phyloP scores from a whole-genome alignment of 2,888 invertebrate genomes.

The Cremastobaeus sp. region DNA sequence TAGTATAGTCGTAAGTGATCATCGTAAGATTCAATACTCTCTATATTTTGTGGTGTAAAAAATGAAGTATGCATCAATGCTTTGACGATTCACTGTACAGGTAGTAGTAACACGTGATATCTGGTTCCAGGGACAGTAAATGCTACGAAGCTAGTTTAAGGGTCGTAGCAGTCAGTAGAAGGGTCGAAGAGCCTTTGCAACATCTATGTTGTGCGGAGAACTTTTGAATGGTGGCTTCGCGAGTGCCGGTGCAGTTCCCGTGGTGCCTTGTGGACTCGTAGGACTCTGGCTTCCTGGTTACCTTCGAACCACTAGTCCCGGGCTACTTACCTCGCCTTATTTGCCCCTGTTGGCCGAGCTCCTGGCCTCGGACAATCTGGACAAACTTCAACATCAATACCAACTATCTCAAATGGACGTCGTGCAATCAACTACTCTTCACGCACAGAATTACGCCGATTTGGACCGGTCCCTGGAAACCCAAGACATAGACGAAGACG shows the following conservation, averaged over 20 bases:
- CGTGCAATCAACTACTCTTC: slow-evolving; percentile 59
- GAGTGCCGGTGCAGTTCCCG: slow-evolving; percentile 77
- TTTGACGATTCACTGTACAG: too few relatives aligned
- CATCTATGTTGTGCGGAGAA: slow-evolving; percentile 79
- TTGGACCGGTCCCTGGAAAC: slow-evolving; percentile 71
- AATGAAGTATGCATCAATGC: too few relatives aligned
- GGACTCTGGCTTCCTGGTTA: slow-evolving; percentile 77
- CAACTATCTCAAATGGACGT: slow-evolving; percentile 67
- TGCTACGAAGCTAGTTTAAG: slow-evolving; percentile 24
- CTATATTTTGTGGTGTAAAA: too few relatives aligned
- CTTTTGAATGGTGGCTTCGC: slow-evolving; percentile 77
- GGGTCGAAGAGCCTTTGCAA: slow-evolving; percentile 60
- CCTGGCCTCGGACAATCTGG: slow-evolving; percentile 71
- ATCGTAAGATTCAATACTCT: too few relatives aligned
- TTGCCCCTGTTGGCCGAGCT: slow-evolving; percentile 74
- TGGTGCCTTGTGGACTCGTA: slow-evolving; percentile 75
- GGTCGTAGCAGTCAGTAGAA: slow-evolving; percentile 64
- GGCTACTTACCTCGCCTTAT: slow-evolving; percentile 72
- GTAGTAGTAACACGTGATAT: too few relatives aligned
- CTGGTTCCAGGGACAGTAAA: slow-evolving; percentile 30
- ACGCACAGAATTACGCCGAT: slow-evolving; percentile 67
- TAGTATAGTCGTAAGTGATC: too few relatives aligned
- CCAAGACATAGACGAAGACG: slow-evolving; percentile 74
- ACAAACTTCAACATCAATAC: slow-evolving; percentile 58
- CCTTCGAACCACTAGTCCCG: slow-evolving; percentile 73